A percentile compares a stretch with the other conserved stretches of the same genome.
These are phyloP conservation scores for Laothoe populi DNA, from an alignment of 2,888 invertebrate genomes.

Conservation along the genomic window DNA sequence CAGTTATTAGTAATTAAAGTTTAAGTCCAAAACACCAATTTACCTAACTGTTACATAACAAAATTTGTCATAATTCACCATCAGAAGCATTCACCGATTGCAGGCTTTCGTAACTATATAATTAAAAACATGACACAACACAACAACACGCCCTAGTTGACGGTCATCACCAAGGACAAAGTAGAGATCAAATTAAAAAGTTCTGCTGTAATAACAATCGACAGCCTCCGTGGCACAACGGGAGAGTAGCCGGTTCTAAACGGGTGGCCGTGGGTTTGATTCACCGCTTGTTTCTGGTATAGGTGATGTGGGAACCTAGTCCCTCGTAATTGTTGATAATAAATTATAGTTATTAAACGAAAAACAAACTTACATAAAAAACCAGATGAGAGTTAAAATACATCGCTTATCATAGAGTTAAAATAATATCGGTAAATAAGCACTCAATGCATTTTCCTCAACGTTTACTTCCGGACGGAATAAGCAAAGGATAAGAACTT, in stretches of 20 bases:
- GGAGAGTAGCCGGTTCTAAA: no score
- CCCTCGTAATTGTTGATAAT: background rate
- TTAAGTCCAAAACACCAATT: no score
- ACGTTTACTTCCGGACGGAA: background rate
- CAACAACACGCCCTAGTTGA: conserved; percentile 40
- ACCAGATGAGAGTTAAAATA: no score
- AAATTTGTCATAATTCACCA: no score
- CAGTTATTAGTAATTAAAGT: no score
- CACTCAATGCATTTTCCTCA: background rate
- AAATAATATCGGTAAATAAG: background rate
- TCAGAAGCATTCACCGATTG: conserved; percentile 4
- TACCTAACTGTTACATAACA: background rate
- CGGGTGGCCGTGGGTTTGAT: no score
- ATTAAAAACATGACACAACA: background rate
- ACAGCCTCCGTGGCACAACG: no score
- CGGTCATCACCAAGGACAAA: conserved; percentile 46
- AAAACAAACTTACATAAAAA: background rate
- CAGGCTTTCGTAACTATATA: background rate
- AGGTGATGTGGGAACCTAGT: no score
- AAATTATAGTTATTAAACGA: background rate
- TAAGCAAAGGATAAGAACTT: background rate
- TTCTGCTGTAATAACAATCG: no score
- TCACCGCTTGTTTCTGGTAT: no score
- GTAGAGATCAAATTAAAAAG: conserved; percentile 1
- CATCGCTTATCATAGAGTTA: background rate